Evolutionary conservation across 2,113 vertebrate genomes (phyloP).

Genomic region (Clupea harengus): DNA sequence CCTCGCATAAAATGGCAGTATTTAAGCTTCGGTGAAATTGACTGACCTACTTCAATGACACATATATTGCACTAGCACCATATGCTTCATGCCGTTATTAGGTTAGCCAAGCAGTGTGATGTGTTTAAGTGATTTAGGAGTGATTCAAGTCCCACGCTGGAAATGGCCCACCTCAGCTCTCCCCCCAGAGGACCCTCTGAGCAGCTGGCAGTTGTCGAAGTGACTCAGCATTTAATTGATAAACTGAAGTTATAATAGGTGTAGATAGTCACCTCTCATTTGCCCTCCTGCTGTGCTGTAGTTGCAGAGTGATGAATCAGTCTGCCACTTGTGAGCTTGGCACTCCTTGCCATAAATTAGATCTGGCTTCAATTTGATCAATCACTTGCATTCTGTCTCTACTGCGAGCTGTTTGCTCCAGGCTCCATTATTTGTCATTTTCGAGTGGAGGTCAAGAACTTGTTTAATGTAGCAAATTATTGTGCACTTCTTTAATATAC

Average conservation of each 20-base stretch:
- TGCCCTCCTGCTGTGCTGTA: not conserved
- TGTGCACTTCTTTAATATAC: not conserved
- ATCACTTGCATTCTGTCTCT: not conserved
- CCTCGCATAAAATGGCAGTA: not conserved
- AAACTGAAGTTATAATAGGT: not conserved
- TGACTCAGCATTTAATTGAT: slow-evolving; percentile 24
- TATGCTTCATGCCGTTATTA: slow-evolving; percentile 2
- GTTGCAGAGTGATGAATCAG: slow-evolving; percentile 1
- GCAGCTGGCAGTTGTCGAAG: slow-evolving; percentile 17
- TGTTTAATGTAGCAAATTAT: not conserved
- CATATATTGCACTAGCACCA: not conserved
- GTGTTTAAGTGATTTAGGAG: slow-evolving; percentile 27
- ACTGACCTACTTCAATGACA: slow-evolving; percentile 5
- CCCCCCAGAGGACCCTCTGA: not conserved
- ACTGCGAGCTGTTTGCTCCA: not conserved
- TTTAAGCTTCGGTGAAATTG: not conserved
- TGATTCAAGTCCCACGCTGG: not conserved
- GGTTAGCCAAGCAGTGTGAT: slow-evolving; percentile 24
- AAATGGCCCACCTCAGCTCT: slow-evolving; percentile 14
- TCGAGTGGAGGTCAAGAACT: not conserved
- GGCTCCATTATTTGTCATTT: not conserved
- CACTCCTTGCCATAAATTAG: not conserved
- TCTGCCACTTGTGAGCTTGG: not conserved
- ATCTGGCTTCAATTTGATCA: not conserved
- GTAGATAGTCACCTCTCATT: not conserved